phyloP scores from a whole-genome alignment of 2,888 invertebrate genomes.

The Scaptomyza reducta region DNA sequence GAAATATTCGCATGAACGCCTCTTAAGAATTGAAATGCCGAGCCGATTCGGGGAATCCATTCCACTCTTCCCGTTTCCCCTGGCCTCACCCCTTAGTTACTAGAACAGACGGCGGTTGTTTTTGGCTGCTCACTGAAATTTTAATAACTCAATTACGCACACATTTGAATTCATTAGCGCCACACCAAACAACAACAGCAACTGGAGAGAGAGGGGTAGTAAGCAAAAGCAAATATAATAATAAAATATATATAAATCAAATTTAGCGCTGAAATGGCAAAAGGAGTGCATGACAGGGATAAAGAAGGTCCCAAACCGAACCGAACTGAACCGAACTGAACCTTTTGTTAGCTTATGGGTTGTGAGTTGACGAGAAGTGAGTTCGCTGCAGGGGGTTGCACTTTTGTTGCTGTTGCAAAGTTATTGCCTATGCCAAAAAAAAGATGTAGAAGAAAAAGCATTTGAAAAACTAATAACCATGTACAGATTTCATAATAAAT shows the following conservation, averaged over 20 bases:
- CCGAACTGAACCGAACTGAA: constrained; percentile 6
- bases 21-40: constrained; percentile 64
- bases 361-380: constrained; percentile 37
- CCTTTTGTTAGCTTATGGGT: constrained; percentile 40
- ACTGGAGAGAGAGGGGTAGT: not conserved
- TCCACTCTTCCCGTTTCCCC: not conserved
- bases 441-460: constrained; percentile 19
- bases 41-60: constrained; percentile 4
- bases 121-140: constrained; percentile 68
- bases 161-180: constrained; percentile 82
- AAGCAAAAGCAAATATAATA: constrained; percentile 68
- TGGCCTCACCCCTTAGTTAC: not conserved
- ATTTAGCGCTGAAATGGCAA: constrained; percentile 73
- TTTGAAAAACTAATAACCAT: constrained; percentile 77
- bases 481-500: constrained; percentile 78
- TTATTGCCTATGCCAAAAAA: constrained; percentile 62
- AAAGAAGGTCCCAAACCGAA: not conserved
- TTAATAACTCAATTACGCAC: constrained; percentile 83
- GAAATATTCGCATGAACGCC: constrained; percentile 68
- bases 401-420: constrained; percentile 38
- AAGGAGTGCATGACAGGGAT: constrained; percentile 42
- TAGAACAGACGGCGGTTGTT: constrained; percentile 47
- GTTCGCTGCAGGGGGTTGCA: constrained; percentile 51
- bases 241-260: constrained; percentile 79
- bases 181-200: constrained; percentile 51